Percentiles rank a stretch among this genome's conserved stretches.
Conservation (phyloP, 2,888 invertebrate genomes). For the Heliconius ismenius region DNA sequence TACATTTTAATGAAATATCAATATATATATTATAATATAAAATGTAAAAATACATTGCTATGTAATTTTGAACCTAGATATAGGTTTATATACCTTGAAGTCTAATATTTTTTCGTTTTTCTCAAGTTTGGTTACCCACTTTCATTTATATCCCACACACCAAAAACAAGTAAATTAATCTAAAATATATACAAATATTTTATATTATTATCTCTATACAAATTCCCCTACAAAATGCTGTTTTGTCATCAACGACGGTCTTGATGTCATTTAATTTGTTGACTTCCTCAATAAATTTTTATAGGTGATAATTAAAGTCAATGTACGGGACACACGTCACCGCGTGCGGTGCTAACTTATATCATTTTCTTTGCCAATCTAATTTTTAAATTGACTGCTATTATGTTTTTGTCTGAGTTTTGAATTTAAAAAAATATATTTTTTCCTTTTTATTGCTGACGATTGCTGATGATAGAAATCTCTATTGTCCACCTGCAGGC, state of each 20-base stretch:
- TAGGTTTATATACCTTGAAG: too few species aligned
- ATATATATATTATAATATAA: too few species aligned
- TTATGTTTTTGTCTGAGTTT: neutral
- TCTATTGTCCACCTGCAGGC: neutral
- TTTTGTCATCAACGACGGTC: conserved; percentile 33
- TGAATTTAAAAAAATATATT: neutral
- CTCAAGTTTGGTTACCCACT: neutral
- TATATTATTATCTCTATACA: neutral
- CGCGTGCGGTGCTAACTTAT: conserved; percentile 5
- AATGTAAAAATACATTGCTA: too few species aligned
- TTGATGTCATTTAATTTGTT: conserved; percentile 62
- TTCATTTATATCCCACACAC: neutral
- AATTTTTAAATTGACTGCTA: neutral
- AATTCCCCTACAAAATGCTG: conserved; percentile 28
- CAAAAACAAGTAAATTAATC: neutral
- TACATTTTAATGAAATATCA: neutral
- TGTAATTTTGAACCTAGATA: too few species aligned
- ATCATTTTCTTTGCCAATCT: neutral
- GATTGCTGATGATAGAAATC: neutral
- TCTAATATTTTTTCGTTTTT: too few species aligned
- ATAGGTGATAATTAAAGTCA: conserved; percentile 66
- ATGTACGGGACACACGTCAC: conserved; percentile 26
- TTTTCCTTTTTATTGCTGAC: neutral
- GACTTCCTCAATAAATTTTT: conserved; percentile 76
- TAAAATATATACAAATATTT: neutral